phyloP scores from a whole-genome alignment of 2,797 vertebrate species.

The Spea hammondii region DNA sequence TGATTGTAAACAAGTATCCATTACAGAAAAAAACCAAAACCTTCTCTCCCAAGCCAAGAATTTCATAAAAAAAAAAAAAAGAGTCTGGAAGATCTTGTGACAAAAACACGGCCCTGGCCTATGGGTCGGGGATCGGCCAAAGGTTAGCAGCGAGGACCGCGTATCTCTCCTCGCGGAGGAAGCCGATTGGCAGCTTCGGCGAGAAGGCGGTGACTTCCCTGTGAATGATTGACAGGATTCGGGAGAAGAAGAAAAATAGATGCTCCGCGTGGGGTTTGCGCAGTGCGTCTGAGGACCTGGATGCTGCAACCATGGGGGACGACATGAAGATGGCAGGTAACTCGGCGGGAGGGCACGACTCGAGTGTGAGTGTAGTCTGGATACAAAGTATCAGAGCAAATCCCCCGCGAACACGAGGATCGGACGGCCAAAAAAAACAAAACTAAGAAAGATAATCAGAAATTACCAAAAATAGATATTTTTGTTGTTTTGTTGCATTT shows the following conservation, averaged over 20 bases:
- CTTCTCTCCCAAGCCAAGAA: not conserved
- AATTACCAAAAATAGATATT: no score
- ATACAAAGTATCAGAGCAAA: no score
- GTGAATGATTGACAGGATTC: conserved; percentile 29
- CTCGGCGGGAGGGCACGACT: no score
- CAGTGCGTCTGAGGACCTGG: not conserved
- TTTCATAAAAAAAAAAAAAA: not conserved
- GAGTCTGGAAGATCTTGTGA: conserved; percentile 8
- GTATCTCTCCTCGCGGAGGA: not conserved
- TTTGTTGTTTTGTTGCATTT: no score
- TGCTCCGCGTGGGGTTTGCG: not conserved
- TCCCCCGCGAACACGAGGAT: no score
- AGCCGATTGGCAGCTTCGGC: not conserved
- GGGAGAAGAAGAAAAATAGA: conserved; percentile 9
- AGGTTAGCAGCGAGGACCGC: not conserved
- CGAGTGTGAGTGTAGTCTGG: no score
- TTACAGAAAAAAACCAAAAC: not conserved
- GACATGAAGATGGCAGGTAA: not conserved
- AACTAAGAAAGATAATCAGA: no score
- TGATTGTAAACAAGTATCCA: conserved; percentile 6
- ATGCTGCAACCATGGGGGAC: conserved; percentile 8
- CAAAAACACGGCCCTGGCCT: conserved; percentile 1
- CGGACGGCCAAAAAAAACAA: no score
- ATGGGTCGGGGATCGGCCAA: conserved; percentile 2
- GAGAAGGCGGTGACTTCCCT: not conserved